Evolutionary conservation across 2,113 vertebrate genomes (phyloP), one percentile per base, ranked within the genome.

Genomic region (Burhinus oedicnemus): DNA sequence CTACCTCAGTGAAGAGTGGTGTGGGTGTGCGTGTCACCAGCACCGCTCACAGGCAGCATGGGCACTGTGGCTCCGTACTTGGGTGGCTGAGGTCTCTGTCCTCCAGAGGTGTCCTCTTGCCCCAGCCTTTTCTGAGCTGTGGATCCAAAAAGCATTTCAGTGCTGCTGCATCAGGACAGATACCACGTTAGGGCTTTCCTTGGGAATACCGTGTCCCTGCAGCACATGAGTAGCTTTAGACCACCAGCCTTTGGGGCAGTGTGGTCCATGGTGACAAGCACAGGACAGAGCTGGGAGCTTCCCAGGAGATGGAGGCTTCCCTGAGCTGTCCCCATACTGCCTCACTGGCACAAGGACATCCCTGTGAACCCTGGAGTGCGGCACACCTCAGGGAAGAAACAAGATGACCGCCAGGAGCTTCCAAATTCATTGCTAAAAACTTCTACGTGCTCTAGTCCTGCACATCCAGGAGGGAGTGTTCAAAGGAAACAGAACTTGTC

Each of bases 1-100:
- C 83, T 32, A 12, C 42, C 79, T 36, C 7, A 6, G 18, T 16
- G 15, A 25, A 9, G 58, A 70, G 40, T 4, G 6, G 23, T 44
- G 38, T 34, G 30, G 20, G 30, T 21, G 11, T 0, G 0, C 0
- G 0, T 9, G 23, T 55, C 72, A 80, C 38, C 58, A 84, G 61
- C 52, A 25, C 32, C 2, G 3, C 72, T 84, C 36, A 32, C 21
- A 34, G 4, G 4, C 36, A 74, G 64, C 10, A 0, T 10, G 12
- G 42, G 40, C 80, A 90, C 27, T 4, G n/a, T 17, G 61, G 52
- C 60, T 42, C 69, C 2, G 0, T 4, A 11, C 42, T 32, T 42
- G 4, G 38, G 44, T 81, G 72, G 30, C 55, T 36, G 47, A 92
- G 42, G 51, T 22, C 57, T 62, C 55, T 82, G 29, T 30, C 83